These are phyloP conservation scores for Cyprinus carpio DNA, from an alignment of 2,113 vertebrate genomes.

Conservation along the genomic window DNA sequence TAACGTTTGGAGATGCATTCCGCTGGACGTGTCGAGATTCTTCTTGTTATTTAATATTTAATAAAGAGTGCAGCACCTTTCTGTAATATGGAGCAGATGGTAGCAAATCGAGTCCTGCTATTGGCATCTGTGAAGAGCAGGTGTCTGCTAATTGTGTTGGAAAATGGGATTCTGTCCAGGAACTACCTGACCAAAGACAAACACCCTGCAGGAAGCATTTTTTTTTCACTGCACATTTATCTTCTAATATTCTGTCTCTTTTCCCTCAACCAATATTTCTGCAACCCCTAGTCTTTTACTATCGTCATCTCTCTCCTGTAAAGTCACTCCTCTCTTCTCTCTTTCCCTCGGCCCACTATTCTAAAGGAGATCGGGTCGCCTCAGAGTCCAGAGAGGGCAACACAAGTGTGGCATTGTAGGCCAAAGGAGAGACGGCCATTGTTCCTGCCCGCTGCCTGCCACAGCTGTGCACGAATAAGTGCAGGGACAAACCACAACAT, in stretches of 20 bases:
- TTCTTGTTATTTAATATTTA: constrained; percentile 38
- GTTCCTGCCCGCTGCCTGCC: constrained; percentile 56
- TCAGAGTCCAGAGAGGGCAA: constrained; percentile 51
- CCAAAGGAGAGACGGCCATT: constrained; percentile 61
- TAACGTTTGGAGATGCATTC: constrained; percentile 3
- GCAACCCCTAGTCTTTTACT: neutral
- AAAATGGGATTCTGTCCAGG: constrained; percentile 25
- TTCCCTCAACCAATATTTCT: too few relatives aligned
- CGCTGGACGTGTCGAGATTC: constrained; percentile 3
- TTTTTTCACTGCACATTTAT: neutral
- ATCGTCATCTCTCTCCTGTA: neutral
- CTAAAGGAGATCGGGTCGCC: constrained; percentile 37
- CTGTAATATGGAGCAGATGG: constrained; percentile 54
- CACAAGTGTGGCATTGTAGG: constrained; percentile 69
- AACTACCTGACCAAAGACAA: constrained; percentile 52
- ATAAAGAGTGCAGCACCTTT: constrained; percentile 51
- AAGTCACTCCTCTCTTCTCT: neutral
- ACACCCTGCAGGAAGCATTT: constrained; percentile 29
- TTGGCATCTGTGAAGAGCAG: constrained; percentile 52
- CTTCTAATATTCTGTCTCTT: neutral
- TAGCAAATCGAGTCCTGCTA: constrained; percentile 38
- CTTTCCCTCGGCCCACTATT: neutral
- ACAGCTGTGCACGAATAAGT: constrained; percentile 64
- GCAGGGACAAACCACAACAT: constrained; percentile 57
- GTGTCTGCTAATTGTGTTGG: constrained; percentile 50